Evolutionary conservation across 2,113 vertebrate species (phyloP).

Genomic region (Clarias batrachus): DNA sequence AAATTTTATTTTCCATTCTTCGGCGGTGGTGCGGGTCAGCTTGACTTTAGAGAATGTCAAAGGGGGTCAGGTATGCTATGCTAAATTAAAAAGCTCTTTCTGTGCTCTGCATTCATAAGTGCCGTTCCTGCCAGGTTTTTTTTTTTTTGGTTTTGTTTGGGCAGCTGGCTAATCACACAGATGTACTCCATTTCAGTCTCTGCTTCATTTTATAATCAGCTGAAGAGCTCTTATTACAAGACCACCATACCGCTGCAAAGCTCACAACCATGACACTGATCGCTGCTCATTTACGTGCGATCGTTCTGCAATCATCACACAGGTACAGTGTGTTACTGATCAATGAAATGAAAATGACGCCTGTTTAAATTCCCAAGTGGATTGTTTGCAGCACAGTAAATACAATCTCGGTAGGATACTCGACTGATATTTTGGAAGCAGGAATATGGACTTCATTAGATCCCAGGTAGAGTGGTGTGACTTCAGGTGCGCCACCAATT

Average conservation of each 20-base stretch:
- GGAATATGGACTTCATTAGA: slow-evolving; percentile 28
- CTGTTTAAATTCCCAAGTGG: background rate
- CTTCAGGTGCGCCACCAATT: slow-evolving; percentile 1
- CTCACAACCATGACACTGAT: background rate
- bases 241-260: background rate
- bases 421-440: slow-evolving; percentile 7
- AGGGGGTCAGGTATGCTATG: slow-evolving; percentile 10
- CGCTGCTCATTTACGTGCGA: background rate
- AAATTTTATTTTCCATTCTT: slow-evolving; percentile 16
- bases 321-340: background rate
- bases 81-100: slow-evolving; percentile 15
- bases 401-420: background rate
- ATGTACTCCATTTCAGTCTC: background rate
- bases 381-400: background rate
- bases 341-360: background rate
- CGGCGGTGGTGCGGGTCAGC: slow-evolving; percentile 1
- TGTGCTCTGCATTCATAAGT: background rate
- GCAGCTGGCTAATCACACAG: slow-evolving; percentile 16
- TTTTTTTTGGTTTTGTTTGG: background rate
- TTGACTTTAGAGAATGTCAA: background rate
- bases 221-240: background rate
- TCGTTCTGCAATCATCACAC: background rate
- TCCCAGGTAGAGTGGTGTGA: background rate
- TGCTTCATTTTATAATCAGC: slow-evolving; percentile 9
- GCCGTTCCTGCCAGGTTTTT: slow-evolving; percentile 12